Evolutionary conservation across 2,113 vertebrate genomes (phyloP).

Genomic region (Haplochromis vanheusdeni): DNA sequence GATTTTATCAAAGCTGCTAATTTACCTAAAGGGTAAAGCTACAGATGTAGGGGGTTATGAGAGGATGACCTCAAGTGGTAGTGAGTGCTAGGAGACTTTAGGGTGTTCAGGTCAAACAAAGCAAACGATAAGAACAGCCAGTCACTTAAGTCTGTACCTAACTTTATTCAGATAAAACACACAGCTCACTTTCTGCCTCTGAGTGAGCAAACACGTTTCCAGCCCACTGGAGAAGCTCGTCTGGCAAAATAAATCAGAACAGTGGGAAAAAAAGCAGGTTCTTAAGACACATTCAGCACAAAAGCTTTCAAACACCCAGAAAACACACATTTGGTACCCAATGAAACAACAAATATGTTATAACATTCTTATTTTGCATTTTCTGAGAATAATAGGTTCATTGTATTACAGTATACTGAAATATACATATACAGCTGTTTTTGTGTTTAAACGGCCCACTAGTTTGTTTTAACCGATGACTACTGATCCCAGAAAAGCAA

Average conservation of each 20-base stretch:
- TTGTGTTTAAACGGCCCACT: background rate
- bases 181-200: background rate
- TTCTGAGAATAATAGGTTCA: background rate
- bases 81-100: background rate
- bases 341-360: background rate
- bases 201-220: background rate
- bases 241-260: conserved; percentile 15
- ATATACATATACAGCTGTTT: background rate
- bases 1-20: background rate
- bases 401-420: background rate
- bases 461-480: background rate
- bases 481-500: background rate
- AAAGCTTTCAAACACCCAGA: background rate
- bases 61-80: conserved; percentile 6
- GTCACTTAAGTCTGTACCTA: background rate
- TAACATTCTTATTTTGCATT: background rate
- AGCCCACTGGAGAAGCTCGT: background rate
- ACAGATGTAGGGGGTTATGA: background rate
- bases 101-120: background rate
- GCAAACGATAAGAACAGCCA: background rate
- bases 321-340: background rate
- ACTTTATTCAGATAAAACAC: conserved; percentile 40
- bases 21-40: background rate
- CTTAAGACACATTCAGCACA: background rate
- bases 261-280: background rate